Conservation (phyloP, 2,797 vertebrate species). For the Oryzias dopingdopingensis region DNA sequence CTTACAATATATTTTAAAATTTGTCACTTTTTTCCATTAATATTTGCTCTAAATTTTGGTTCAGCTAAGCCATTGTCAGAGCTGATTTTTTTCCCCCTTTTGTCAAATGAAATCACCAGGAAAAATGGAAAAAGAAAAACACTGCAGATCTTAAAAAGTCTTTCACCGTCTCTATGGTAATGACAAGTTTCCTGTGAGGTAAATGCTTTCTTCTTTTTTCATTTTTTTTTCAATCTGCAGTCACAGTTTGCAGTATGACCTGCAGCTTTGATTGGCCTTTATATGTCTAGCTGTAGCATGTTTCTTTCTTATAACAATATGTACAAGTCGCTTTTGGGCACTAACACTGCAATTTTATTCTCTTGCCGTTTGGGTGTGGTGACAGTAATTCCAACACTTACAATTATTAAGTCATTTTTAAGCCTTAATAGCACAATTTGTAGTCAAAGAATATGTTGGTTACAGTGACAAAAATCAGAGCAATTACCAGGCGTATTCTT, state of each 20-base stretch:
- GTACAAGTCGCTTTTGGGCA: conserved; percentile 8
- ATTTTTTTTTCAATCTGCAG: conserved; percentile 19
- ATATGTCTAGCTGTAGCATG: conserved; percentile 3
- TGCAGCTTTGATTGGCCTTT: conserved; percentile 24
- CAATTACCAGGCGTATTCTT: background rate
- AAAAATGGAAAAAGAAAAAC: conserved; percentile 19
- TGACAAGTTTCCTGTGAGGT: conserved; percentile 24
- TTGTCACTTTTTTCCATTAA: background rate
- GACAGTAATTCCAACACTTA: background rate
- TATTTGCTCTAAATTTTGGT: background rate
- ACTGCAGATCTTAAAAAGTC: conserved; percentile 18
- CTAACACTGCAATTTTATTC: conserved; percentile 10
- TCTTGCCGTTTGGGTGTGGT: background rate
- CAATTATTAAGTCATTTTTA: background rate
- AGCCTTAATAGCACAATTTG: background rate
- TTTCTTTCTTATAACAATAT: conserved; percentile 8
- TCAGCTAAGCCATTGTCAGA: background rate
- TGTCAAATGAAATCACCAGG: conserved; percentile 31
- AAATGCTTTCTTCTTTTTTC: conserved; percentile 34
- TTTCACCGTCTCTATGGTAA: conserved; percentile 45
- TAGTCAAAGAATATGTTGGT: background rate
- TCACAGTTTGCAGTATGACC: conserved; percentile 27
- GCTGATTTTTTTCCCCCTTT: conserved; percentile 3
- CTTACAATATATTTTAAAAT: too few species aligned
- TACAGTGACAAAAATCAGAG: background rate